Evolutionary conservation across 1,140 invertebrate species (phyloP).

Genomic region (Popillia japonica): DNA sequence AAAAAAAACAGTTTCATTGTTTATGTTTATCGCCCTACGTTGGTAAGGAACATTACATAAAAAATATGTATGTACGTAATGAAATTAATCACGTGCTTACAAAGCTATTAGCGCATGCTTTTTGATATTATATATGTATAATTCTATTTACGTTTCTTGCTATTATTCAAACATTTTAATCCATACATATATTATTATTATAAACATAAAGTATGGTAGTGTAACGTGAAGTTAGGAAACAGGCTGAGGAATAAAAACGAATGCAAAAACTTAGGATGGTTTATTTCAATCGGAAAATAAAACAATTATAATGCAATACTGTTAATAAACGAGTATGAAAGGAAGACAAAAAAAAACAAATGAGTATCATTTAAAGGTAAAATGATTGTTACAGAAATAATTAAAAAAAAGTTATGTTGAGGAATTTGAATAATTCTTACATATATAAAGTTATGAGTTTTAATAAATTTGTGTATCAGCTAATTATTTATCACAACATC

Average conservation of each 20-base stretch:
- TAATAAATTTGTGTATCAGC: not conserved
- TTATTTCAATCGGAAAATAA: constrained; percentile 21
- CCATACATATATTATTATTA: not conserved
- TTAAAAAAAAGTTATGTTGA: not conserved
- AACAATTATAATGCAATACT: constrained; percentile 20
- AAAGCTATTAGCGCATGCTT: too few species aligned
- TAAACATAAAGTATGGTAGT: constrained; percentile 13
- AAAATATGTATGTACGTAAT: too few species aligned
- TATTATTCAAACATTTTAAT: not conserved
- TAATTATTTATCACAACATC: not conserved
- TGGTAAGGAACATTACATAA: too few species aligned
- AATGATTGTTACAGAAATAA: not conserved
- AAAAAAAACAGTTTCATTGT: too few species aligned
- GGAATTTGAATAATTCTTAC: not conserved
- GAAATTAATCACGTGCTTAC: too few species aligned
- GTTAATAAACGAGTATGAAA: not conserved
- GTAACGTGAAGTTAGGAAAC: not conserved
- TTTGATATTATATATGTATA: too few species aligned
- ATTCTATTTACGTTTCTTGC: not conserved
- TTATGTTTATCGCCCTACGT: too few species aligned
- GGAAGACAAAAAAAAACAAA: not conserved
- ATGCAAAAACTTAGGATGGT: constrained; percentile 23
- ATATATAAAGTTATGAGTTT: not conserved
- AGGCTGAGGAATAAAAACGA: not conserved
- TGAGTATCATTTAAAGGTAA: not conserved